These are phyloP conservation scores for Molorchus minor DNA, from an alignment of 2,888 invertebrate species.

Conservation along the genomic window DNA sequence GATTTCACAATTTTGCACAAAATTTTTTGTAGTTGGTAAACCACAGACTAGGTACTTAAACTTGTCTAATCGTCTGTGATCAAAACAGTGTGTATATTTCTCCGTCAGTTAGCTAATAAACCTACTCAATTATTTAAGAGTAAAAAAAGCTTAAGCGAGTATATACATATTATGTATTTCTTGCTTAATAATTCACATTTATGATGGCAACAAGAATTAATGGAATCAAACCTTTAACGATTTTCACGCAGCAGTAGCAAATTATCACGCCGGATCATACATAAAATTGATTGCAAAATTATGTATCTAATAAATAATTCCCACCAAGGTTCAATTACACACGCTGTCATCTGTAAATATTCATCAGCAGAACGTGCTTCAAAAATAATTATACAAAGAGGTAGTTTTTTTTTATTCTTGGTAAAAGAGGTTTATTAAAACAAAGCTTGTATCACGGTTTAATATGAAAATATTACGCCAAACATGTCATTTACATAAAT, in stretches of 20 bases:
- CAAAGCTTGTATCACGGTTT: constrained; percentile 30
- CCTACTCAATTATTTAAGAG: constrained; percentile 23
- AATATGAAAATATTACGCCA: constrained; percentile 36
- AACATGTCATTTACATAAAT: constrained; percentile 22
- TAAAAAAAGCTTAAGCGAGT: constrained; percentile 21
- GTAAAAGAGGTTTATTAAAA: constrained; percentile 26
- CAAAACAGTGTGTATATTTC: constrained; percentile 22
- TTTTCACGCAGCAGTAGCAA: constrained; percentile 38
- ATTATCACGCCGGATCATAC: constrained; percentile 37
- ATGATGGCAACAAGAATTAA: constrained; percentile 32
- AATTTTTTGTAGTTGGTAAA: too few species aligned
- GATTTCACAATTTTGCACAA: too few species aligned
- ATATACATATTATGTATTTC: constrained; percentile 23
- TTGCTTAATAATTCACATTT: constrained; percentile 32
- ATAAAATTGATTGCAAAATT: constrained; percentile 41
- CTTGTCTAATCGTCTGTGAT: too few species aligned
- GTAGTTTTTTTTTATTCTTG: constrained; percentile 29
- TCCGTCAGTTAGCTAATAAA: constrained; percentile 30
- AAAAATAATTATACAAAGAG: constrained; percentile 24
- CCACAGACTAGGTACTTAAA: too few species aligned
- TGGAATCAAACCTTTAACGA: constrained; percentile 35
- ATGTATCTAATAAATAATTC: constrained; percentile 34
- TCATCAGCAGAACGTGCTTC: constrained; percentile 41
- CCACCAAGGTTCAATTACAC: constrained; percentile 34
- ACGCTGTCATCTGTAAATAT: constrained; percentile 31